Conservation (phyloP, 2,888 invertebrate species). For the Scaptomyza reducta region DNA sequence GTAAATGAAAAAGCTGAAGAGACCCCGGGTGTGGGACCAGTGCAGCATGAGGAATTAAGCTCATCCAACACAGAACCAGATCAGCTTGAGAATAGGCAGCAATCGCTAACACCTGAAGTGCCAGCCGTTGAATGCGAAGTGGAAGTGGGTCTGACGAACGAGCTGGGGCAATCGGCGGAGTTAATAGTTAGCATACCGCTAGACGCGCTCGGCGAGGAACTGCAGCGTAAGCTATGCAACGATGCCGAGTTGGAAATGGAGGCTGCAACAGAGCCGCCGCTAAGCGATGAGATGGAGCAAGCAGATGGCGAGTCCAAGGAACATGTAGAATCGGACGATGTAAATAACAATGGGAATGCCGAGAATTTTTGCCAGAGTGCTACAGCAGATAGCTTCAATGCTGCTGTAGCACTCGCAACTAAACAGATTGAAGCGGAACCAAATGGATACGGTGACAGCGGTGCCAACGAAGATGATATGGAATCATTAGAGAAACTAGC, state of each 20-base stretch:
- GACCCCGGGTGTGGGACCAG: conserved; percentile 13
- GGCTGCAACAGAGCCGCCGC: neutral
- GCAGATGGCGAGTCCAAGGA: conserved; percentile 27
- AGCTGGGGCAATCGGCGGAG: conserved; percentile 12
- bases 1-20: too few species aligned
- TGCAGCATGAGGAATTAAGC: conserved; percentile 60
- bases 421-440: conserved; percentile 61
- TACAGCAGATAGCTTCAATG: conserved; percentile 77
- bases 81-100: neutral
- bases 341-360: conserved; percentile 64
- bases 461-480: conserved; percentile 28
- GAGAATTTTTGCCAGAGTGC: conserved; percentile 78
- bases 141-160: conserved; percentile 1
- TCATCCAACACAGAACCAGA: conserved; percentile 54
- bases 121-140: conserved; percentile 24
- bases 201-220: conserved; percentile 48
- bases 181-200: conserved; percentile 69
- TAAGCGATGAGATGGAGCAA: too few species aligned
- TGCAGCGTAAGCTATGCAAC: conserved; percentile 55
- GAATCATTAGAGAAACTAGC: conserved; percentile 15
- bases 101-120: conserved; percentile 16
- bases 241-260: neutral
- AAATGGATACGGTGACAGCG: conserved; percentile 3
- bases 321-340: conserved; percentile 49
- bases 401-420: conserved; percentile 67